A percentile compares a stretch with the other conserved stretches of the same genome.
Evolutionary conservation across 2,888 invertebrate genomes (phyloP).

Genomic region (Rhaphigaster nebulosa): DNA sequence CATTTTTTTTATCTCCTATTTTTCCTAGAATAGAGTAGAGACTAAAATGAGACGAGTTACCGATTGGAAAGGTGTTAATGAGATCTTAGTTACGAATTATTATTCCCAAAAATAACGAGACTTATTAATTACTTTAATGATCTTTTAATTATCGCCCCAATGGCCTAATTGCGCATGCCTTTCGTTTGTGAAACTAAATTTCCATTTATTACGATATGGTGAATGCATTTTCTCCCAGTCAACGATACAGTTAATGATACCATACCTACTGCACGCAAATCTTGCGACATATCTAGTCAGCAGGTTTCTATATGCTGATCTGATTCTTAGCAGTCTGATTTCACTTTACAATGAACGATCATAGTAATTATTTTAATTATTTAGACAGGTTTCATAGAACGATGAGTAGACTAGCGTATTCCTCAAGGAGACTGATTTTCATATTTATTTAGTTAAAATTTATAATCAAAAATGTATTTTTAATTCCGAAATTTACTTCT

Average conservation of each 20-base stretch:
- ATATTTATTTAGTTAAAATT: too few relatives aligned
- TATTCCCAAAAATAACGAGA: not conserved
- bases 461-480: too few relatives aligned
- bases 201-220: constrained; percentile 10
- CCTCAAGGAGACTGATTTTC: too few relatives aligned
- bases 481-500: too few relatives aligned
- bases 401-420: too few relatives aligned
- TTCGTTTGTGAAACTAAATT: constrained; percentile 16
- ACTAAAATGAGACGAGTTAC: too few relatives aligned
- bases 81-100: not conserved
- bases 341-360: not conserved
- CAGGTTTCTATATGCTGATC: not conserved
- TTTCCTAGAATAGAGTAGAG: too few relatives aligned
- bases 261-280: not conserved
- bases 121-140: not conserved
- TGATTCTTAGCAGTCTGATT: too few relatives aligned
- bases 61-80: too few relatives aligned
- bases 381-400: too few relatives aligned
- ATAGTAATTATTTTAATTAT: not conserved
- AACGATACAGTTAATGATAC: not conserved
- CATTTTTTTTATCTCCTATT: too few relatives aligned
- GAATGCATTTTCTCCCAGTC: not conserved
- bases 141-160: not conserved
- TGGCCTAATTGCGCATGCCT: constrained; percentile 24
- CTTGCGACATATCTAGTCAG: not conserved